Base-by-base conservation (phyloP, 2,888 invertebrate genomes). In the Sarcophaga subvicina region DNA sequence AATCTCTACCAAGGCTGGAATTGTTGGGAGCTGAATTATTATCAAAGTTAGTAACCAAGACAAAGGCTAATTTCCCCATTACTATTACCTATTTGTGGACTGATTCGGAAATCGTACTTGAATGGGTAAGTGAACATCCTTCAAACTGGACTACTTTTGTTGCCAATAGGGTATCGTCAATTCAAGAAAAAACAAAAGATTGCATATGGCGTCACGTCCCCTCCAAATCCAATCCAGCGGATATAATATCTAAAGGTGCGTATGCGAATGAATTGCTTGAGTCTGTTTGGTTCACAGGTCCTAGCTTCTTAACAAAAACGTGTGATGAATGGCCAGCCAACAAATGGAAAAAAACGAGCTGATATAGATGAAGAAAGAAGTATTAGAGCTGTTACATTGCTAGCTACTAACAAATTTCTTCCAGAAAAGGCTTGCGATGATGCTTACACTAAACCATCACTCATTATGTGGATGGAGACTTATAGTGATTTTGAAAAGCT, bases 101-200 rank as follows among this genome's bases (percentile, higher is more conserved):
- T 25, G 81, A 86, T 67, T 88, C 86, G 10, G 80, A 83, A 72
- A 85, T 88, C n/a, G 72, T 83, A 54, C 66, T 88, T 4, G 82
- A 83, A 6, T 87, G 81, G 82, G 25, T 86, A 45, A 80, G 71
- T 2, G 87, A 66, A 12, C 80, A 87, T 86, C 86, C 85, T 6
- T 83, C 84, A 59, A 80, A 80, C 17, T 88, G 80, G 86, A 82
- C 64, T 25, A 86, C 79, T 17, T 88, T 81, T 76, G 72, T 83
- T 20, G 73, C 80, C 49, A 88, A 88, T 25, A 54, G 85, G n/a
- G 83, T 88, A 20, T 69, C 73, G 8, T 69, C 20, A 54, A 83
- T 77, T 37, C 82, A 80, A 67, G 73, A 80, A 20, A 37, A 72
- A 22, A 72, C 72, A 4, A 72, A 80, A 37, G 10, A 27, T 5